Conservation (phyloP, 1,140 invertebrate species). For the Microplitis mediator region DNA sequence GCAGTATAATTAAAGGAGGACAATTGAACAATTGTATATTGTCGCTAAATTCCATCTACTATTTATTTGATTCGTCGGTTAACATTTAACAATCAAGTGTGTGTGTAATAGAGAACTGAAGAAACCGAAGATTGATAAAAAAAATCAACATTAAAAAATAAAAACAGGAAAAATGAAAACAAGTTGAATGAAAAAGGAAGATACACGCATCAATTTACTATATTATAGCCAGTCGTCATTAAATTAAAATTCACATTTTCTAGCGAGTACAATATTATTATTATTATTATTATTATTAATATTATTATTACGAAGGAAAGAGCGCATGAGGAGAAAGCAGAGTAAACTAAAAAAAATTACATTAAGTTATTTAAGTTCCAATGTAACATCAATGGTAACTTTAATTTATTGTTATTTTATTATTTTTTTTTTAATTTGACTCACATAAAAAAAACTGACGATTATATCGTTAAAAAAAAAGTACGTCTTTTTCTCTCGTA, state of each 20-base stretch:
- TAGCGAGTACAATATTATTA: slow-evolving; percentile 45
- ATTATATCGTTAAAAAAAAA: slow-evolving; percentile 12
- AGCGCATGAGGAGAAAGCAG: slow-evolving; percentile 54
- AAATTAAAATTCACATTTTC: slow-evolving; percentile 58
- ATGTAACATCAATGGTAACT: slow-evolving; percentile 47
- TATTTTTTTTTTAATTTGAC: slow-evolving; percentile 21
- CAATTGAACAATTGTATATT: background rate
- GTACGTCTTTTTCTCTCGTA: slow-evolving; percentile 28
- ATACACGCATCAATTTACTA: slow-evolving; percentile 45
- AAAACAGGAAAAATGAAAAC: slow-evolving; percentile 25
- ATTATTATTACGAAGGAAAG: slow-evolving; percentile 39
- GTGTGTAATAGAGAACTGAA: slow-evolving; percentile 13
- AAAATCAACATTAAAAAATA: slow-evolving; percentile 21
- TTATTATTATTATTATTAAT: too few relatives aligned
- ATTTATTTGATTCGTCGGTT: slow-evolving; percentile 2
- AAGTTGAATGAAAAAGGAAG: slow-evolving; percentile 34
- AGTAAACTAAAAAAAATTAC: slow-evolving; percentile 39
- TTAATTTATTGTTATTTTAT: slow-evolving; percentile 31
- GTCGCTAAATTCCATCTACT: slow-evolving; percentile 7
- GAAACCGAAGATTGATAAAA: slow-evolving; percentile 31
- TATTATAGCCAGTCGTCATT: slow-evolving; percentile 55
- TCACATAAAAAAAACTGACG: slow-evolving; percentile 28
- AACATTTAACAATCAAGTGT: background rate
- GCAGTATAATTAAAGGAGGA: slow-evolving; percentile 14
- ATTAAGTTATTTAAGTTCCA: slow-evolving; percentile 55